A percentile compares a stretch with the other conserved stretches of the same genome.
These are phyloP conservation scores for Magallana ariakensis DNA, from an alignment of 1,140 invertebrate genomes.

Conservation along the genomic window DNA sequence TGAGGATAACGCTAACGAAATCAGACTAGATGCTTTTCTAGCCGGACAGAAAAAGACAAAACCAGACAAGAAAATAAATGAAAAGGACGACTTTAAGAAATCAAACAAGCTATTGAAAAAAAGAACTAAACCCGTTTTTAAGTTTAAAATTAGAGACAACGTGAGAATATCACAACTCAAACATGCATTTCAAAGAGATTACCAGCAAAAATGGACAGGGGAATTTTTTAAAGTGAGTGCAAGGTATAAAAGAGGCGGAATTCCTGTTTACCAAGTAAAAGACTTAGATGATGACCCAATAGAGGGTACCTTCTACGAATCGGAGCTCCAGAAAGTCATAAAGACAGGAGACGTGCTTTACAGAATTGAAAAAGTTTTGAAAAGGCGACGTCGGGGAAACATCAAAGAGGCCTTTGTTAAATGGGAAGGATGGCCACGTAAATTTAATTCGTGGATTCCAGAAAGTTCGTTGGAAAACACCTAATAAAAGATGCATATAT, in stretches of 20 bases:
- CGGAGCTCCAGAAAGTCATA: slow-evolving; percentile 46
- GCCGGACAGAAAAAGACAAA: too few species aligned
- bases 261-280: slow-evolving; percentile 52
- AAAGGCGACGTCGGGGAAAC: slow-evolving; percentile 24
- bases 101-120: too few species aligned
- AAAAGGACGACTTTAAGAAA: too few species aligned
- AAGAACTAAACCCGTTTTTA: too few species aligned
- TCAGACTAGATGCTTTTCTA: too few species aligned
- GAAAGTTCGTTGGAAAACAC: slow-evolving; percentile 20
- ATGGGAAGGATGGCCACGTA: slow-evolving; percentile 53
- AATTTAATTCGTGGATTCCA: slow-evolving; percentile 58
- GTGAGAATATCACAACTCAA: too few species aligned
- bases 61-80: too few species aligned
- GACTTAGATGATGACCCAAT: slow-evolving; percentile 45
- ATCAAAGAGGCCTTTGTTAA: slow-evolving; percentile 48
- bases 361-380: slow-evolving; percentile 39
- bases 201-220: too few species aligned
- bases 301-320: slow-evolving; percentile 52
- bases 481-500: background rate
- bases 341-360: slow-evolving; percentile 2
- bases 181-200: slow-evolving; percentile 53
- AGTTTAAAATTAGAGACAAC: too few species aligned
- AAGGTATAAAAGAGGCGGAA: too few species aligned
- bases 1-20: too few species aligned
- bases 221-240: too few species aligned